A percentile compares a stretch with the other conserved stretches of the same genome.
phyloP scores from a whole-genome alignment of 1,140 invertebrate species.

The Brachionus paranguensis region DNA sequence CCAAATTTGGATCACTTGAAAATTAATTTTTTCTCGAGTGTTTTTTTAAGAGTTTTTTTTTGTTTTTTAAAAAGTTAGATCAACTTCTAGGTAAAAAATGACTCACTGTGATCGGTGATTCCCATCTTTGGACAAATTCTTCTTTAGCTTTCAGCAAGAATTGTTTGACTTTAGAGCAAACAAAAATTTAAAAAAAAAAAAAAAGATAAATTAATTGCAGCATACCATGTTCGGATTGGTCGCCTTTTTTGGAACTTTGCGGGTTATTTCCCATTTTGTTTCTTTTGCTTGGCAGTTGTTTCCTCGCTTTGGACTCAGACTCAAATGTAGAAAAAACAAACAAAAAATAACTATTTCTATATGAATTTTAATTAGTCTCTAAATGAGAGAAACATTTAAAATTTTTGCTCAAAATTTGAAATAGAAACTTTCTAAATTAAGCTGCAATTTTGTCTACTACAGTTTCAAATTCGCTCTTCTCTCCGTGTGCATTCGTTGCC shows the following conservation, averaged over 20 bases:
- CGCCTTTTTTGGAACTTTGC: slow-evolving; percentile 35
- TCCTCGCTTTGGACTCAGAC: not conserved
- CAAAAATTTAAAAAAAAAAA: not conserved
- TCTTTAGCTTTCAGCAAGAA: slow-evolving; percentile 35
- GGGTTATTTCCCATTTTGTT: slow-evolving; percentile 30
- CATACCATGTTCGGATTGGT: slow-evolving; percentile 25
- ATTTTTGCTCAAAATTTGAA: not conserved
- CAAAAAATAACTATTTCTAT: not conserved
- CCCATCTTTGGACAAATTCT: slow-evolving; percentile 22
- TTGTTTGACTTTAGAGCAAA: slow-evolving; percentile 3
- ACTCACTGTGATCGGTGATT: not conserved
- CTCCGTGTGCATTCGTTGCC: not conserved
- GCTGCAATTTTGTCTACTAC: not conserved
- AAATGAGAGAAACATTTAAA: not conserved
- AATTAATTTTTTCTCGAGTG: not conserved
- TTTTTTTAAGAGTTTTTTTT: not conserved
- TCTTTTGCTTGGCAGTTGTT: not conserved
- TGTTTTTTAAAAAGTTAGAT: not conserved
- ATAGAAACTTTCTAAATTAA: not conserved
- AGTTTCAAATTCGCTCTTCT: not conserved
- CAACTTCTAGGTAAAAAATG: not conserved
- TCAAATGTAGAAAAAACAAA: not conserved
- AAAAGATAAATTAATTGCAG: not conserved
- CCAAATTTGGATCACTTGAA: not conserved
- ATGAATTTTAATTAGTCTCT: not conserved